Evolutionary conservation across 2,797 vertebrate species (phyloP).

Genomic region (Enteromius paludinosus): DNA sequence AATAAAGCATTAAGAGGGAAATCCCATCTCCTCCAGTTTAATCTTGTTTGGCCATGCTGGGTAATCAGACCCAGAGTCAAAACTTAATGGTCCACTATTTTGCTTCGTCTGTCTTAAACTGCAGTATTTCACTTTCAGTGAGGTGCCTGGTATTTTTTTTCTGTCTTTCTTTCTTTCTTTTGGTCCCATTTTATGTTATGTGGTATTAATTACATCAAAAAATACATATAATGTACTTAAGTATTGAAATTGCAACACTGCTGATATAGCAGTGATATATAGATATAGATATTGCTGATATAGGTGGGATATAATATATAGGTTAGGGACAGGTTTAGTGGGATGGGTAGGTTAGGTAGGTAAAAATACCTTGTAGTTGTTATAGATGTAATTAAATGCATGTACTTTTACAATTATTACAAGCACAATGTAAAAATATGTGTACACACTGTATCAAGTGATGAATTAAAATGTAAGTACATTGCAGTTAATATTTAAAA

Average conservation of each 20-base stretch:
- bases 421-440: background rate
- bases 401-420: background rate
- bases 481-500: background rate
- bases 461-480: background rate
- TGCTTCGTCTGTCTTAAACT: background rate
- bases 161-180: background rate
- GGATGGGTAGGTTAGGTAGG: too few species aligned
- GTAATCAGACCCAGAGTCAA: background rate
- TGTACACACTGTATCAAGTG: background rate
- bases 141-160: background rate
- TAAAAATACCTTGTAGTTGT: too few species aligned
- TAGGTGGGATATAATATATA: too few species aligned
- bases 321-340: too few species aligned
- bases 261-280: too few species aligned
- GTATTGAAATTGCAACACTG: too few species aligned
- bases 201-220: too few species aligned
- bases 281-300: too few species aligned
- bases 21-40: background rate
- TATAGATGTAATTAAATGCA: background rate
- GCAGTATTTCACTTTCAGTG: background rate
- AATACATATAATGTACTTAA: too few species aligned
- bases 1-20: background rate
- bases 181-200: too few species aligned
- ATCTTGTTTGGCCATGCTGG: background rate
- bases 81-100: background rate